Evolutionary conservation across 2,797 vertebrate species (phyloP), one percentile per base, ranked within the genome.

Genomic region (Chloroceryle amazona): DNA sequence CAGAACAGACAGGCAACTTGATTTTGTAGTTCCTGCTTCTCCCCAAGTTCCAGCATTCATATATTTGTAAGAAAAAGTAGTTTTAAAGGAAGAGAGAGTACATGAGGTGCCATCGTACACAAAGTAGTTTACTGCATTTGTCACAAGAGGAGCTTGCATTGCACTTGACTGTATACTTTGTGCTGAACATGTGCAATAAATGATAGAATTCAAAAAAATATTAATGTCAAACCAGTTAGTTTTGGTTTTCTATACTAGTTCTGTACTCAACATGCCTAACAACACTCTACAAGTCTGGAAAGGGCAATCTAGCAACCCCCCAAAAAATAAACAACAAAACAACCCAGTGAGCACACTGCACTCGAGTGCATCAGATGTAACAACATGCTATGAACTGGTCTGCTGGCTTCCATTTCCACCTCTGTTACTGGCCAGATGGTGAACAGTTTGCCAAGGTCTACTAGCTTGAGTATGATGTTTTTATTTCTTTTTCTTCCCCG

Each of bases 191-290:
- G 3, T 31, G 42, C 89, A 92, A 15, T 1, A n/a, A 41, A 47
- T 8, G 20, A 71, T 63, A 81, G 37, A 12, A 73, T 33, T 62
- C 58, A 65, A 72, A 92, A 31, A 44, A 47, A 47, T 39, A 12
- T 22, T 25, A 60, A 44, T 0, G 2, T 15, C 67, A 41, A 87
- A 54, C 28, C 13, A 8, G 1, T 16, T 29, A 17, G 6, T 41
- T 65, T 31, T 3, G 62, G 35, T 54, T 66, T 70, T 41, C 72
- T 25, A 11, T n/a, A 41, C 21, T 37, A 66, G 11, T 44, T 20
- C 28, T 44, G 28, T 19, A 13, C 35, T 79, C 13, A 7, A 17
- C 11, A 14, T 2, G 8, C 1, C 0, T 3, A 74, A 46, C 19
- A 35, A 29, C 33, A 26, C 1, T 46, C 22, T 0, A 35, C 12